Base-by-base conservation (phyloP, 2,797 vertebrate genomes). In the Microchirus variegatus region DNA sequence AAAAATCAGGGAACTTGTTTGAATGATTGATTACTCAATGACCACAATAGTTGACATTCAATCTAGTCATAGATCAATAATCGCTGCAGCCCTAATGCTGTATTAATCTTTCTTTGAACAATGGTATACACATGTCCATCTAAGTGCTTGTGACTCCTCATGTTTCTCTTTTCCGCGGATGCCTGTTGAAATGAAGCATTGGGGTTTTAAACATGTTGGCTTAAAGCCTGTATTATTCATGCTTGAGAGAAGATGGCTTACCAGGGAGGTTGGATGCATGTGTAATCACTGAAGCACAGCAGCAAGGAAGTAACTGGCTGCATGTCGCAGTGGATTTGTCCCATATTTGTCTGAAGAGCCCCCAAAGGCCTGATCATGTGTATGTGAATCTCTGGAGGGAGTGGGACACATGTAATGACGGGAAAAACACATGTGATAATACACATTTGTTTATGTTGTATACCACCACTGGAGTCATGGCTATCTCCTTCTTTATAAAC, bases 301-400 rank as follows among this genome's bases (percentile, higher is more conserved):
- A 42, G 83, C 87, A 59, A 0, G 50, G 60, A 77, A 77, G 83
- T 70, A 53, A 60, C 52, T 60, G 59, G 59, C 42, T 38, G 57
- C 66, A 57, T 89, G 79, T 87, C 81, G 77, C 26, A 77, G 63
- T 77, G 40, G 55, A 41, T 87, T 77, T 81, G 53, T 81, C 63
- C 22, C 38, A 35, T 49, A 54, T 65, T 19, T 46, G 17, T 18
- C 31, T 31, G 31, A 50, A 67, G 40, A 60, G 10, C 22, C 58
- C 58, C 70, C 44, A 4, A 2, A 37, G 70, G 64, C 60, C 31
- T 52, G 45, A 13, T 18, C 22, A 63, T 74, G 55, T 73, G 51
- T 64, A 70, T 53, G 44, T 57, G 5, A 40, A 10, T 9, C 8
- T 58, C 41, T 61, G 51, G 65, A 58, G 57, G 48, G 43, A 31